A percentile compares a stretch with the other conserved stretches of the same genome.
These are phyloP conservation scores for Chelon auratus DNA, from an alignment of 2,797 vertebrate genomes.

Conservation along the genomic window DNA sequence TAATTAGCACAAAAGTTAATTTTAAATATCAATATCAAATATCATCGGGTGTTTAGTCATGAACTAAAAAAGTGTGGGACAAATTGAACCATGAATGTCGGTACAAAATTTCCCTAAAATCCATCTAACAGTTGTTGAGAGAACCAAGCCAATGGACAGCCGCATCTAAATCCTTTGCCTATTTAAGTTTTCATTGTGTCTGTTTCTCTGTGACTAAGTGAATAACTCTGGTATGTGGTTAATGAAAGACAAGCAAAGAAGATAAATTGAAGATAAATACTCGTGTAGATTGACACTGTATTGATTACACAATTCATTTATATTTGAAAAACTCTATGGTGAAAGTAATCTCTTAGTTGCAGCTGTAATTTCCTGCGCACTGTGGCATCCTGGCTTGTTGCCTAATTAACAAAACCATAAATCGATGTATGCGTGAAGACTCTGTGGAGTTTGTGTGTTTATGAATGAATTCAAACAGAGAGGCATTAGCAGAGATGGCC, in stretches of 20 bases:
- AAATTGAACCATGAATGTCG: not conserved
- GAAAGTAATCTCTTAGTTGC: not conserved
- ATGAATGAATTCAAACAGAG: constrained; percentile 40
- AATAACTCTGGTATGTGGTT: not conserved
- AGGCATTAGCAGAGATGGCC: constrained; percentile 20
- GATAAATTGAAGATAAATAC: not conserved
- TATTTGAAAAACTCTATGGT: not conserved
- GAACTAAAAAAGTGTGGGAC: not conserved
- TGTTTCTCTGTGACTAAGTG: no score
- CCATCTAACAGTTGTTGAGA: not conserved
- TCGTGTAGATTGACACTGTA: not conserved
- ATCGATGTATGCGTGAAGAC: constrained; percentile 20
- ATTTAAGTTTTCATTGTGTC: not conserved
- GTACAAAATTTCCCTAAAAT: not conserved
- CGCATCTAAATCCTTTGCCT: not conserved
- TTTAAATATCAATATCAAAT: no score
- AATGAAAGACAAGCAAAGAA: not conserved
- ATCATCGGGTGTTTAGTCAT: not conserved
- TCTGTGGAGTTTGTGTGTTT: constrained; percentile 19
- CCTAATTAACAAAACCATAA: constrained; percentile 30
- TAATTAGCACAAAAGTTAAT: no score
- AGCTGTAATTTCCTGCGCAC: constrained; percentile 2
- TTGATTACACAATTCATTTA: not conserved
- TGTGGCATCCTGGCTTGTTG: constrained; percentile 12
- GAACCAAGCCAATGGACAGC: not conserved